A percentile compares a stretch with the other conserved stretches of the same genome.
Conservation (phyloP, 2,888 invertebrate genomes). For the Conchocele bisecta region DNA sequence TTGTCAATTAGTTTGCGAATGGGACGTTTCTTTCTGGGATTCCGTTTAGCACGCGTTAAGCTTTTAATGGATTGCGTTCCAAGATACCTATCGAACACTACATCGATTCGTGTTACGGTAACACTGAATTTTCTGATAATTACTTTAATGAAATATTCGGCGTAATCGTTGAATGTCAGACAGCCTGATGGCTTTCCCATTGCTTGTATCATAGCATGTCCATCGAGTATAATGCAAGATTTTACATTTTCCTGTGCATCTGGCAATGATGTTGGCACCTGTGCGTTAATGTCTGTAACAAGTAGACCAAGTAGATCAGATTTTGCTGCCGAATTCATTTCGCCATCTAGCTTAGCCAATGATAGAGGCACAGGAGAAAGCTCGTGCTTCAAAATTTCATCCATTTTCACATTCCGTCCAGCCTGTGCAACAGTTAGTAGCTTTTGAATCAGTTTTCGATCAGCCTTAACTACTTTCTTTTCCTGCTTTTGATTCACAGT, state of each 20-base stretch:
- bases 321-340: slow-evolving; percentile 2
- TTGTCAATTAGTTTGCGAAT: slow-evolving; percentile 5
- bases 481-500: too few relatives aligned
- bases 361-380: too few relatives aligned
- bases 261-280: background rate
- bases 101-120: slow-evolving; percentile 19
- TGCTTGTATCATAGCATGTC: slow-evolving; percentile 36
- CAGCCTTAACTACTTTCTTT: too few relatives aligned
- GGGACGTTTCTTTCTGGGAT: background rate
- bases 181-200: slow-evolving; percentile 29
- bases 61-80: slow-evolving; percentile 25
- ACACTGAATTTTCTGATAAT: slow-evolving; percentile 16
- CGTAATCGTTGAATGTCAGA: slow-evolving; percentile 37
- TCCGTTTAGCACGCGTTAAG: slow-evolving; percentile 18
- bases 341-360: too few relatives aligned
- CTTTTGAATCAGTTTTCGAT: too few relatives aligned
- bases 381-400: too few relatives aligned
- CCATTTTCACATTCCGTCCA: too few relatives aligned
- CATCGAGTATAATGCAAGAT: slow-evolving; percentile 28
- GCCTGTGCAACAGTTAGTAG: too few relatives aligned
- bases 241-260: background rate
- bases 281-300: background rate
- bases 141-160: slow-evolving; percentile 11
- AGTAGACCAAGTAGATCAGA: slow-evolving; percentile 2
- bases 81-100: slow-evolving; percentile 36